Evolutionary conservation across 2,113 vertebrate genomes (phyloP).

Genomic region (Datnioides undecimradiatus): DNA sequence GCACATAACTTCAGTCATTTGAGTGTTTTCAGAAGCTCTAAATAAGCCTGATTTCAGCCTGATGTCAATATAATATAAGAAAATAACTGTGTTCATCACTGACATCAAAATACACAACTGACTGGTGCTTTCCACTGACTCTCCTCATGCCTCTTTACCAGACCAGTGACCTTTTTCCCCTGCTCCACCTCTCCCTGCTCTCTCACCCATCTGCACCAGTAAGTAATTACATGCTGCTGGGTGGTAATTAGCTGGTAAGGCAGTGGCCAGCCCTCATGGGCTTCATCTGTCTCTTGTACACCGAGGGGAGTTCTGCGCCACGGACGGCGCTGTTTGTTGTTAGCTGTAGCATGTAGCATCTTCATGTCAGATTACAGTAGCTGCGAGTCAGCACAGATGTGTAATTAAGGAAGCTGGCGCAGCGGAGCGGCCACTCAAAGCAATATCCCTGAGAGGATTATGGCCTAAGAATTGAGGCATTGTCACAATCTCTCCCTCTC

Average conservation of each 20-base stretch:
- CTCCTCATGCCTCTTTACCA: neutral
- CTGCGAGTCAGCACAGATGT: conserved; percentile 74
- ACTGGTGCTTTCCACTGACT: conserved; percentile 15
- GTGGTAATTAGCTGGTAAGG: conserved; percentile 62
- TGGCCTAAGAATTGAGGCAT: conserved; percentile 57
- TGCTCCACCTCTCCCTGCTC: conserved; percentile 4
- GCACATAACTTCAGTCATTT: conserved; percentile 11
- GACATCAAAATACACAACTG: neutral
- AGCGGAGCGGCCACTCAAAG: conserved; percentile 69
- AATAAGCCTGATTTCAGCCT: neutral
- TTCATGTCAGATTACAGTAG: conserved; percentile 75
- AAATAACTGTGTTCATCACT: neutral
- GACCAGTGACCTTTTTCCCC: conserved; percentile 46
- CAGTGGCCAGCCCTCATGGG: conserved; percentile 40
- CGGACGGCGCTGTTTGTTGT: conserved; percentile 9
- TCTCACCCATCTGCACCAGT: conserved; percentile 39
- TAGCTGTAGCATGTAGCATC: conserved; percentile 61
- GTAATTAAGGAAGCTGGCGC: conserved; percentile 73
- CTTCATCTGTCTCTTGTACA: conserved; percentile 39
- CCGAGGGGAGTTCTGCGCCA: conserved; percentile 19
- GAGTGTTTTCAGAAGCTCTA: conserved; percentile 3
- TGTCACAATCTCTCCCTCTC: conserved; percentile 46
- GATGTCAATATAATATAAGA: too few species aligned
- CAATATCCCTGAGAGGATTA: conserved; percentile 76
- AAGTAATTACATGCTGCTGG: conserved; percentile 57